Base-by-base conservation (phyloP, 2,113 vertebrate genomes). In the Lathamus discolor region DNA sequence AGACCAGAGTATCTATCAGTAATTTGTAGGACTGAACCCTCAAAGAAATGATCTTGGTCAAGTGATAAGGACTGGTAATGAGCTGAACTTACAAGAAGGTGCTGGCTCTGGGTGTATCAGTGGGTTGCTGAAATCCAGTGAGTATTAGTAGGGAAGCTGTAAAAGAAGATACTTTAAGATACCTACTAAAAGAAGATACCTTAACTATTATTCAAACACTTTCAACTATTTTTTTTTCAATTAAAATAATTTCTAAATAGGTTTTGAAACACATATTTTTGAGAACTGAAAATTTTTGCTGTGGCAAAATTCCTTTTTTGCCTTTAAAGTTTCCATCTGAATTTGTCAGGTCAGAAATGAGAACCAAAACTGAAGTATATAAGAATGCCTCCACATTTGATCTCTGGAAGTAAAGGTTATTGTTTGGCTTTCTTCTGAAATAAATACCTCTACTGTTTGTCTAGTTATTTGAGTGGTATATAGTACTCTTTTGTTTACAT, bases 1-100 rank as follows among this genome's bases (percentile, higher is more conserved):
- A 10, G 46, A n/a, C 31, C 64, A 77, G 70, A 74, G 52, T 77
- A 57, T 63, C 67, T 80, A 57, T 63, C 70, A 59, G 72, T 54
- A 59, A 83, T 92, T 95, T 96, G 41, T 55, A 70, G 54, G 41
- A 27, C 18, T 49, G 55, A 86, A 18, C 14, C 25, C 72, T 91
- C 23, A 59, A 62, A 91, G 46, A 80, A 83, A 29, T 39, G 0
- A 25, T 85, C 54, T 46, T 73, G 46, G 49, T 69, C 49, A 24
- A 69, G 19, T 39, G 63, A 55, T 85, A 67, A 90, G 39, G 44
- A 24, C 18, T 52, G 24, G 22, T 22, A 83, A 54, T 24, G 31
- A 83, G 24, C 33, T 89, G 62, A 79, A 52, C 18, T 66, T 69
- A 24, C 13, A 17, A 57, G 39, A 67, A 64, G 35, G n/a, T 1